Conservation (phyloP, 2,888 invertebrate genomes). For the Coleophora deauratella region DNA sequence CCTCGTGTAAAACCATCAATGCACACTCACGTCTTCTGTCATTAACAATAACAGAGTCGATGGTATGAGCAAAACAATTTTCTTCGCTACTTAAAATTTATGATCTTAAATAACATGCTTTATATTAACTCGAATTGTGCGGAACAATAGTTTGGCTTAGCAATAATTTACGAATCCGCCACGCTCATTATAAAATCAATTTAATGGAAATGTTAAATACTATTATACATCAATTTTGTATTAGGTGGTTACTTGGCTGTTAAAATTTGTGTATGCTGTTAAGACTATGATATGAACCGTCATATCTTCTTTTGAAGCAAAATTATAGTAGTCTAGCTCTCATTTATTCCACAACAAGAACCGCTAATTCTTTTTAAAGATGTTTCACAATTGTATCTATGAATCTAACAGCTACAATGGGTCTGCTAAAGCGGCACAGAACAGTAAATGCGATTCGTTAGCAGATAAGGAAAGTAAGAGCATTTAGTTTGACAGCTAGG, state of each 20-base stretch:
- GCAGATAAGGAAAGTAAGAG: slow-evolving; percentile 60
- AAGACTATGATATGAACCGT: too few species aligned
- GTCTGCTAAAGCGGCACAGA: slow-evolving; percentile 29
- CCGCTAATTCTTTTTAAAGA: slow-evolving; percentile 33
- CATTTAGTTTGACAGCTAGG: slow-evolving; percentile 53
- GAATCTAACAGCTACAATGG: slow-evolving; percentile 36
- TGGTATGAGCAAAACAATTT: slow-evolving; percentile 19
- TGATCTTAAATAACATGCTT: slow-evolving; percentile 35
- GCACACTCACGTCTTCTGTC: background rate
- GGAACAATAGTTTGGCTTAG: slow-evolving; percentile 21
- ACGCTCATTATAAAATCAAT: slow-evolving; percentile 16
- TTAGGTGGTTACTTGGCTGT: background rate
- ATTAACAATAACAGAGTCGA: too few species aligned
- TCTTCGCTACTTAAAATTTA: slow-evolving; percentile 38
- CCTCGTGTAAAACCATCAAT: slow-evolving; percentile 1
- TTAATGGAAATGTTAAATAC: slow-evolving; percentile 9
- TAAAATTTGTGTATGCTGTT: too few species aligned
- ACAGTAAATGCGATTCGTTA: slow-evolving; percentile 48
- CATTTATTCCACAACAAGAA: slow-evolving; percentile 31
- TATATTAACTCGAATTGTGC: slow-evolving; percentile 25
- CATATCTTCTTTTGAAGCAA: background rate
- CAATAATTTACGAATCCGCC: slow-evolving; percentile 24
- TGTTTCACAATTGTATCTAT: slow-evolving; percentile 36
- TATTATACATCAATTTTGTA: background rate
- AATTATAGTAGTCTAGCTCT: slow-evolving; percentile 10